phyloP scores from a whole-genome alignment of 2,113 vertebrate genomes.

The Chloroceryle aenea region DNA sequence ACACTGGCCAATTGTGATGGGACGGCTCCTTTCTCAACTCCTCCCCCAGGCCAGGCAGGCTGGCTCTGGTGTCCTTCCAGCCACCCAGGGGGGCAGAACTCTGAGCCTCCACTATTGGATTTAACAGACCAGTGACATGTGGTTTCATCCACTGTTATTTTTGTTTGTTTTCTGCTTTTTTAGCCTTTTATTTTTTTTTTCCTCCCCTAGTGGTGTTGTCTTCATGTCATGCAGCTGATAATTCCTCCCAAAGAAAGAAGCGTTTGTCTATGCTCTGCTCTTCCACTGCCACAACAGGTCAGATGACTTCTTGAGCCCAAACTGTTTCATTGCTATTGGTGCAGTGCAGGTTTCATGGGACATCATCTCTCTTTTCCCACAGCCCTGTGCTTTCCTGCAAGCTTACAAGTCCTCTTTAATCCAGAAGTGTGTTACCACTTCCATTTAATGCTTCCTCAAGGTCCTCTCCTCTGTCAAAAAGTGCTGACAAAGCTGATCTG shows the following conservation, averaged over 20 bases:
- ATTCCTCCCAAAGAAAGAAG: background rate
- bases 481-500: background rate
- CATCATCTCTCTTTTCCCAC: background rate
- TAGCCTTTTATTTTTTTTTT: no score
- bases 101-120: background rate
- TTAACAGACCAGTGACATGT: background rate
- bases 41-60: background rate
- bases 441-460: background rate
- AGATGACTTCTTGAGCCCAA: background rate
- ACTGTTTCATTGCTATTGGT: background rate
- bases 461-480: background rate
- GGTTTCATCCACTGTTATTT: background rate
- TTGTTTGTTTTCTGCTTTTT: no score
- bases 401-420: background rate
- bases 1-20: background rate
- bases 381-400: background rate
- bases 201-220: background rate
- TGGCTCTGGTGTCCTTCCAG: background rate
- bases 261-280: background rate
- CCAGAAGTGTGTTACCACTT: background rate
- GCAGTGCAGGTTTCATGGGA: background rate
- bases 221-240: background rate
- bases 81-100: background rate
- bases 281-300: background rate
- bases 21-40: background rate